Percentiles rank a stretch among this genome's conserved stretches.
Evolutionary conservation across 2,888 invertebrate species (phyloP).

Genomic region (Lasioglossum marginatum): DNA sequence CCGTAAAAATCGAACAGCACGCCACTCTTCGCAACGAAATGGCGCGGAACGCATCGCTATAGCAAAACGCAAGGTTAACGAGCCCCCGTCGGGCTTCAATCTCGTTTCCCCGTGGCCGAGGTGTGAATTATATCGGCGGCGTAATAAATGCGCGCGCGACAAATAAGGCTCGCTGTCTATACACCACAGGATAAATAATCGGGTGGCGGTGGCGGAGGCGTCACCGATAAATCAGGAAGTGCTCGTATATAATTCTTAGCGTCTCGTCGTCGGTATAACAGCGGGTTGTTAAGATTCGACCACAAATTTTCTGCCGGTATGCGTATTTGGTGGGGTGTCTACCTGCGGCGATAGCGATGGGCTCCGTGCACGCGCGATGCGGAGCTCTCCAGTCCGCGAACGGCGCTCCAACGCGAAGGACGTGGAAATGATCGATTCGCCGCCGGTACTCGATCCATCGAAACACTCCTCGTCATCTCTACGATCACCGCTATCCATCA

Average conservation of each 20-base stretch:
- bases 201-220: slow-evolving; percentile 22
- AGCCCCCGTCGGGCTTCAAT: slow-evolving; percentile 39
- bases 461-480: background rate
- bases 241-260: slow-evolving; percentile 48
- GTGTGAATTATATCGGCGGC: slow-evolving; percentile 48
- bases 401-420: slow-evolving; percentile 81
- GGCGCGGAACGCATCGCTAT: background rate
- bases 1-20: background rate
- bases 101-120: background rate
- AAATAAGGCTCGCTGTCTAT: slow-evolving; percentile 58
- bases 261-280: slow-evolving; percentile 46
- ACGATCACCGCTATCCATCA: background rate
- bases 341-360: slow-evolving; percentile 77
- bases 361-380: slow-evolving; percentile 74
- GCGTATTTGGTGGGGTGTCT: slow-evolving; percentile 76
- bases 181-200: slow-evolving; percentile 50
- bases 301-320: slow-evolving; percentile 70
- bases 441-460: slow-evolving; percentile 43
- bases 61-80: slow-evolving; percentile 12
- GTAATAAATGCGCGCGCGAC: slow-evolving; percentile 32
- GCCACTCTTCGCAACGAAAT: background rate
- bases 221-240: slow-evolving; percentile 47
- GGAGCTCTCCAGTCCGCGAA: slow-evolving; percentile 81
- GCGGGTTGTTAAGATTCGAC: slow-evolving; percentile 68
- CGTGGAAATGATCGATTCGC: slow-evolving; percentile 75